Conservation (phyloP, 2,888 invertebrate genomes). For the Thera obeliscata region DNA sequence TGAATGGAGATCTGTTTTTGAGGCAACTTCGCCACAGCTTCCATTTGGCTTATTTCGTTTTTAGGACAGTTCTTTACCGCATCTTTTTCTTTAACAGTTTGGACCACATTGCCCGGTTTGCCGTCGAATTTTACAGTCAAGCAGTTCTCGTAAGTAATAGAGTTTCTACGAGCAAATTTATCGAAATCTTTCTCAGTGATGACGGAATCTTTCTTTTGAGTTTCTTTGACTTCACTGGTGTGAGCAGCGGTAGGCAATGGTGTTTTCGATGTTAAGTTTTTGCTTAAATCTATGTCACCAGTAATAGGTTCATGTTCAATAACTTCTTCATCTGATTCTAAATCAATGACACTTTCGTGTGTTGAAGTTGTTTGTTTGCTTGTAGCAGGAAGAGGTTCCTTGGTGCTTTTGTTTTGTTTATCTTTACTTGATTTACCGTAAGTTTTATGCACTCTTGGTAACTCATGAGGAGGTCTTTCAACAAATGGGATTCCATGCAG, state of each 20-base stretch:
- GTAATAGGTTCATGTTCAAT: conserved; percentile 63
- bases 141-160: conserved; percentile 72
- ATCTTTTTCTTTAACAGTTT: conserved; percentile 67
- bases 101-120: conserved; percentile 63
- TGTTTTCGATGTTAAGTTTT: conserved; percentile 43
- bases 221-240: conserved; percentile 42
- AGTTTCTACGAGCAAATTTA: conserved; percentile 76
- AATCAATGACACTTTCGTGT: conserved; percentile 49
- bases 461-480: conserved; percentile 68
- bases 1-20: conserved; percentile 55
- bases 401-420: conserved; percentile 46
- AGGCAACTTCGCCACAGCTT: conserved; percentile 60
- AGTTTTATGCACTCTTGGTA: conserved; percentile 57
- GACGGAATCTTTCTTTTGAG: conserved; percentile 62
- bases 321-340: conserved; percentile 63
- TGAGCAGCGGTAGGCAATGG: conserved; percentile 35
- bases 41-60: conserved; percentile 56
- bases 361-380: conserved; percentile 49
- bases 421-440: conserved; percentile 51
- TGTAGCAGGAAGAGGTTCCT: conserved; percentile 56
- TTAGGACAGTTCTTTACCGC: conserved; percentile 58
- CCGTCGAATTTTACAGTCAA: conserved; percentile 69
- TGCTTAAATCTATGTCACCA: conserved; percentile 53
- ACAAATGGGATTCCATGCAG: conserved; percentile 75
- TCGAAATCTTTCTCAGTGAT: conserved; percentile 81